A percentile compares a stretch with the other conserved stretches of the same genome.
phyloP scores from a whole-genome alignment of 2,888 invertebrate genomes.

The Luperina nickerlii region DNA sequence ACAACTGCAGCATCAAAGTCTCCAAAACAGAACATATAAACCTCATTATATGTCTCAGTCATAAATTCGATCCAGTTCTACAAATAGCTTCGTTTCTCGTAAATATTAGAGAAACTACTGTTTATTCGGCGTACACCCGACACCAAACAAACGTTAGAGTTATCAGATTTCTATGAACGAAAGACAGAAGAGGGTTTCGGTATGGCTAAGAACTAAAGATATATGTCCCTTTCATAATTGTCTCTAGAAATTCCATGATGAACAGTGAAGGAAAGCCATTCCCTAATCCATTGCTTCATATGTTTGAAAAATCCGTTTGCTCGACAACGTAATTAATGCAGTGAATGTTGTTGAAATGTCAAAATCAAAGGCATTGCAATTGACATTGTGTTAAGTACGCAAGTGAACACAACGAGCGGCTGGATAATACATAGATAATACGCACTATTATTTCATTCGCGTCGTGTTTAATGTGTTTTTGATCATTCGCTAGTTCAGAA shows the following conservation, averaged over 20 bases:
- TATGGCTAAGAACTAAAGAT: conserved; percentile 20
- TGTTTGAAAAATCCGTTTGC: neutral
- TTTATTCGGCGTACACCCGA: conserved; percentile 47
- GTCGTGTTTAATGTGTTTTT: conserved; percentile 62
- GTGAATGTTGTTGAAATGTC: neutral
- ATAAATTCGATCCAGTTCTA: conserved; percentile 50
- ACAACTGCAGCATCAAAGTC: conserved; percentile 16
- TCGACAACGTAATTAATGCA: neutral
- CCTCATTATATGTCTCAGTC: conserved; percentile 28
- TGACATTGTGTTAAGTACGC: neutral
- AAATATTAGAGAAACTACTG: conserved; percentile 49
- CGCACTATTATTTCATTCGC: conserved; percentile 46
- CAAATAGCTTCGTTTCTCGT: conserved; percentile 56
- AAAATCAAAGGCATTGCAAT: neutral
- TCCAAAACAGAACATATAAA: conserved; percentile 14
- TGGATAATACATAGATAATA: conserved; percentile 47
- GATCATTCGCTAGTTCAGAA: conserved; percentile 41
- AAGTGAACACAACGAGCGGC: conserved; percentile 41
- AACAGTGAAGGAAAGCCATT: neutral
- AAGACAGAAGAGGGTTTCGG: conserved; percentile 16
- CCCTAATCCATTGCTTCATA: neutral
- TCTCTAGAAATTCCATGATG: neutral
- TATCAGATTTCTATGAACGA: conserved; percentile 49
- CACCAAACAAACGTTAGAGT: conserved; percentile 45
- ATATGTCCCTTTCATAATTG: neutral